A percentile compares a stretch with the other conserved stretches of the same genome.
Evolutionary conservation across 2,797 vertebrate species (phyloP).

Genomic region (Sardinella longiceps): DNA sequence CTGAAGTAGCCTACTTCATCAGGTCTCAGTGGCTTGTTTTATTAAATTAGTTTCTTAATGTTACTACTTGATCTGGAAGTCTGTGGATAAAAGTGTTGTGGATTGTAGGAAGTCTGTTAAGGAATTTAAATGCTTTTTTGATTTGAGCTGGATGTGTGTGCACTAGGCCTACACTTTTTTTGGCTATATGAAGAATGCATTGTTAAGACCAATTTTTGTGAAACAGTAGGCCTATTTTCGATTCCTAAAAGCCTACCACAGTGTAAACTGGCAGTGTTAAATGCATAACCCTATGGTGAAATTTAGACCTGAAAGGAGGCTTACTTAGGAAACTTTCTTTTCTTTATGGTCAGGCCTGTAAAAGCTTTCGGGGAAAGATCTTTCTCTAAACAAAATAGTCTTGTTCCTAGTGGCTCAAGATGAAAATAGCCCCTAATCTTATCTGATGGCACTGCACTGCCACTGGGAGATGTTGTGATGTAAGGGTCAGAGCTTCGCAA

Average conservation of each 20-base stretch:
- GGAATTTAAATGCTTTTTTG: too few species aligned
- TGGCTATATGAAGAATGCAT: too few species aligned
- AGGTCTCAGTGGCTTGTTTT: background rate
- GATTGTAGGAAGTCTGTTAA: too few species aligned
- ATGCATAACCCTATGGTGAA: background rate
- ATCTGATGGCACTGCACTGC: conserved; percentile 32
- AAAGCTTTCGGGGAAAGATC: background rate
- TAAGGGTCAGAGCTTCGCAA: conserved; percentile 42
- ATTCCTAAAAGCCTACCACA: too few species aligned
- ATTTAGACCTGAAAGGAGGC: background rate
- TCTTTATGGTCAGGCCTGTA: background rate
- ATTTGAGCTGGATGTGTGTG: too few species aligned
- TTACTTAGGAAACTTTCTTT: background rate
- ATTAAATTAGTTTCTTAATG: too few species aligned
- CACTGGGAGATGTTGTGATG: conserved; percentile 41
- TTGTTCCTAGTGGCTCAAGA: background rate
- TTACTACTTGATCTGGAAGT: too few species aligned
- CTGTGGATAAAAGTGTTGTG: too few species aligned
- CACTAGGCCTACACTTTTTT: too few species aligned
- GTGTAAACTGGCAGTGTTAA: too few species aligned
- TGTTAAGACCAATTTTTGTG: too few species aligned
- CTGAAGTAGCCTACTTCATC: background rate
- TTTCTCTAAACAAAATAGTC: background rate
- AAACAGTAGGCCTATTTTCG: too few species aligned
- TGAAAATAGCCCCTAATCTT: conserved; percentile 51